These are phyloP conservation scores for Lophotriccus pileatus DNA, from an alignment of 2,797 vertebrate genomes.

Conservation along the genomic window DNA sequence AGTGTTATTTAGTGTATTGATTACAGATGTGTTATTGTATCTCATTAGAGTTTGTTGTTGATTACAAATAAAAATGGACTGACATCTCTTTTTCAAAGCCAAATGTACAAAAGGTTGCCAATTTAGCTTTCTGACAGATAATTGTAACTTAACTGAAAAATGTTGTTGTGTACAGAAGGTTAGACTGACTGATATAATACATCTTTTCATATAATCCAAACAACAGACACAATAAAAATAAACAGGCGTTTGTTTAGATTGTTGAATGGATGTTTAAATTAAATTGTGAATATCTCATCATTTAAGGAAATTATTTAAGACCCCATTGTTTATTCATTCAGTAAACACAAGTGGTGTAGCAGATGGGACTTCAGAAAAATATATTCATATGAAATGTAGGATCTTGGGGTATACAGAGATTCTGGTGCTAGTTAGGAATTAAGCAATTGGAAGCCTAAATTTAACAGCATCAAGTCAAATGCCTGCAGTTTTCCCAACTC, in stretches of 20 bases:
- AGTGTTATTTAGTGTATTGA: not conserved
- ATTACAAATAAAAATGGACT: not conserved
- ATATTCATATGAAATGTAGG: not conserved
- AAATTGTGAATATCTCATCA: not conserved
- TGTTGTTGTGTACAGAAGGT: not conserved
- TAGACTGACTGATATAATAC: not conserved
- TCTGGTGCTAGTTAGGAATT: not conserved
- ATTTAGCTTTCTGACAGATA: not conserved
- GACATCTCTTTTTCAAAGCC: not conserved
- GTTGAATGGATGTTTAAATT: not conserved
- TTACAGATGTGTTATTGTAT: not conserved
- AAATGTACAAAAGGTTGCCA: not conserved
- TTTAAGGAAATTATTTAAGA: not conserved
- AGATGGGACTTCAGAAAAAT: not conserved
- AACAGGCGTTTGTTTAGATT: not conserved
- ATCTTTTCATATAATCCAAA: not conserved
- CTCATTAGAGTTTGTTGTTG: not conserved
- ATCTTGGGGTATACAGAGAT: not conserved
- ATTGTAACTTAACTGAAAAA: not conserved
- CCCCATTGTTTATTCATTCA: not conserved
- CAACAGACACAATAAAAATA: not conserved
- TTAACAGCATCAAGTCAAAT: not conserved
- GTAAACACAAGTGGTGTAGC: not conserved
- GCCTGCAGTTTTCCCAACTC: not conserved
- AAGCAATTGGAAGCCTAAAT: not conserved